Evolutionary conservation across 2,888 invertebrate species (phyloP), one percentile per base, ranked within the genome.

Genomic region (Drymonia ruficornis): DNA sequence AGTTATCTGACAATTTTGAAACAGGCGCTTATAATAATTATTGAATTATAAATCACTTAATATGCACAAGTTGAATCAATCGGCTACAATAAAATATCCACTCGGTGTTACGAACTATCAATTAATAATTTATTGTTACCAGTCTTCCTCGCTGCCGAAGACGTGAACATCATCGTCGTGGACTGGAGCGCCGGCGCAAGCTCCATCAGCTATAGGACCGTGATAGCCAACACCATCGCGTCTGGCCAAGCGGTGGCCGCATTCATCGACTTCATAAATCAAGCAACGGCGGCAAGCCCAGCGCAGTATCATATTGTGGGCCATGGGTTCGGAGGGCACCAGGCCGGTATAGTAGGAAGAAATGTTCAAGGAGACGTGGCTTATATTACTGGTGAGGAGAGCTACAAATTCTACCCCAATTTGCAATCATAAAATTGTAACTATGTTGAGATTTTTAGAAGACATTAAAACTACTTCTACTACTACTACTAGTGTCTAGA

Each of bases 171-270:
- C 1, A 83, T 90, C 8, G 82, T 82, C 0, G 80, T 89, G 1
- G 89, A 90, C 59, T 89, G 89, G 89, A 83, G 83, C 49, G 59
- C 59, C 3, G 87, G 86, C 2, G 78, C 86, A 2, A 76, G 65
- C 49, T 66, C 80, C 0, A 50, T 78, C 2, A 66, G 63, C 42
- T 76, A 82, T 52, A 68, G 82, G 52, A 29, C 67, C 15, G 78
- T 86, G 31, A 78, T 86, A 52, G 50, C 56, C 7, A 83, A 86
- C 61, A 72, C 89, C 12, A 67, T 87, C 23, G 55, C 71, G 3
- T 83, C 86, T 49, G 88, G 83, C 0, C 55, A 54, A 44, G 84
- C 84, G 2, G 80, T 85, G 0, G 86, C 80, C 8, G 60, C 69
- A 9, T 87, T 88, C 55, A 82, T 89, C 11, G 59, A 78, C 43